Conservation (phyloP, 2,113 vertebrate species). For the Crotalus helleri region DNA sequence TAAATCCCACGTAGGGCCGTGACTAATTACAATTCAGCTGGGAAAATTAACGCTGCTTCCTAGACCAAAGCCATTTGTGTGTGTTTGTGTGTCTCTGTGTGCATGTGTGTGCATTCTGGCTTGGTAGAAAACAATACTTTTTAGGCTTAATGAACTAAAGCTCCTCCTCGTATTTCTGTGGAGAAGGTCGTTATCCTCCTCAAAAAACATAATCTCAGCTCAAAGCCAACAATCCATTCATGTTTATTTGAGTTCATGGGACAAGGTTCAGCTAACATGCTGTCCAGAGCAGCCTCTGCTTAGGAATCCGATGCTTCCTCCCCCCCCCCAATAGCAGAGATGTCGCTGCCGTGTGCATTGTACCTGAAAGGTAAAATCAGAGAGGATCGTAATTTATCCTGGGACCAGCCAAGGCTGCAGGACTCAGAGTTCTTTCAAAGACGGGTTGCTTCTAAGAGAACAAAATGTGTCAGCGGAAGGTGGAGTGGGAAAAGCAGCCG, state of each 20-base stretch:
- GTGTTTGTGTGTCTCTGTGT: neutral
- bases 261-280: too few relatives aligned
- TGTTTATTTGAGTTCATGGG: neutral
- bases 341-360: neutral
- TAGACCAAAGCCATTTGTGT: neutral
- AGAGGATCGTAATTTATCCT: neutral
- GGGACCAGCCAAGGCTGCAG: neutral
- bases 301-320: neutral
- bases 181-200: neutral
- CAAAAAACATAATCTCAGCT: neutral
- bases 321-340: neutral
- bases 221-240: neutral
- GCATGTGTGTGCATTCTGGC: neutral
- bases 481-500: neutral
- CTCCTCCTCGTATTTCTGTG: neutral
- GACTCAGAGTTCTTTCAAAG: neutral
- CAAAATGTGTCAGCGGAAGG: conserved; percentile 3
- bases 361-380: conserved; percentile 2
- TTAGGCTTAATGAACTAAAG: neutral
- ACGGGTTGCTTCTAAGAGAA: neutral
- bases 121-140: neutral
- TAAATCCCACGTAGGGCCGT: neutral
- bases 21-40: neutral
- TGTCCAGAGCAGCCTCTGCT: neutral
- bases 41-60: neutral